These are phyloP conservation scores for Antidorcas marsupialis DNA, from an alignment of 2,113 vertebrate genomes.

Conservation along the genomic window DNA sequence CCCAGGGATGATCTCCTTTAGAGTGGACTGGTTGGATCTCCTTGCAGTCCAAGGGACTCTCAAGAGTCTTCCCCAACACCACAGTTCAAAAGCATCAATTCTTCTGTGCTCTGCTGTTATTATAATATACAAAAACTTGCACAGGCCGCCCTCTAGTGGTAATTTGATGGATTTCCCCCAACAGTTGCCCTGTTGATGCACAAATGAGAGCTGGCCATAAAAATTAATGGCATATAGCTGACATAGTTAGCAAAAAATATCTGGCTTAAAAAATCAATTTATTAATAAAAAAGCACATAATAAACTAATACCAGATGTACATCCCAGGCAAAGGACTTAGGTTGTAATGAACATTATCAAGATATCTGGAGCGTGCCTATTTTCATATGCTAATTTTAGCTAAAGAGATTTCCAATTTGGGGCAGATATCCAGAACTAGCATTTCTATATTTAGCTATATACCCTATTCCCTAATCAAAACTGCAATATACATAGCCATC, in stretches of 20 bases:
- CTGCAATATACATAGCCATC: not conserved
- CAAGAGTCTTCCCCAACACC: too few relatives aligned
- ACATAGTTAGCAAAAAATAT: not conserved
- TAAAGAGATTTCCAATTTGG: not conserved
- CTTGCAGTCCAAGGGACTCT: too few relatives aligned
- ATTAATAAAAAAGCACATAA: not conserved
- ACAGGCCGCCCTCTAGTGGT: conserved; percentile 58
- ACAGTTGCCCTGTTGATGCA: not conserved
- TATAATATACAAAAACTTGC: conserved; percentile 53
- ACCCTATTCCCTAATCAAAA: not conserved
- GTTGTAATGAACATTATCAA: not conserved
- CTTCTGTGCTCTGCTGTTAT: not conserved
- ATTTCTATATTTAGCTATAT: not conserved
- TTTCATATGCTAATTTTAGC: conserved; percentile 18
- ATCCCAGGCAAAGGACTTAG: not conserved
- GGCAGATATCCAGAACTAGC: not conserved
- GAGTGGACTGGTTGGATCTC: too few relatives aligned
- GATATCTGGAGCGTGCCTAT: not conserved
- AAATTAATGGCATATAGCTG: not conserved
- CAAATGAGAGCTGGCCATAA: not conserved
- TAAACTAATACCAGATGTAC: not conserved
- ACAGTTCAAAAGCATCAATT: too few relatives aligned
- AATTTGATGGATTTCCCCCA: conserved; percentile 42
- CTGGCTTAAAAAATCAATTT: not conserved
- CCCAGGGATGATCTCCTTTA: too few relatives aligned